Conservation (phyloP, 2,888 invertebrate genomes). For the Lochmaea capreae region DNA sequence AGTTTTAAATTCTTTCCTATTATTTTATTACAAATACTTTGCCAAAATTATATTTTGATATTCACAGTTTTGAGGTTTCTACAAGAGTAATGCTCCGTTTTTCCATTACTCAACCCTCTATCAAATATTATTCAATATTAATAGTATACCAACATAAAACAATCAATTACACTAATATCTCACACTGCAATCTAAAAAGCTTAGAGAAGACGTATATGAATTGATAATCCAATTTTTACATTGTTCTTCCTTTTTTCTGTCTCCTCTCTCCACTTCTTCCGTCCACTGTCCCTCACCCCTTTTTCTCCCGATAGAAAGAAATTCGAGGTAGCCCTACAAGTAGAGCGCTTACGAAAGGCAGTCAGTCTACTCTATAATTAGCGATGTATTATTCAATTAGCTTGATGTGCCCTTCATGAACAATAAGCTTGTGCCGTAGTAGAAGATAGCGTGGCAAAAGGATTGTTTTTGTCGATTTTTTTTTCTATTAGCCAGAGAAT, state of each 20-base stretch:
- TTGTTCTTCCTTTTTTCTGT: background rate
- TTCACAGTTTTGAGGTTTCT: too few relatives aligned
- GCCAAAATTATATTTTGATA: too few relatives aligned
- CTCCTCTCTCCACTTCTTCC: background rate
- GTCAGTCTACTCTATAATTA: constrained; percentile 35
- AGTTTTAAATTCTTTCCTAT: too few relatives aligned
- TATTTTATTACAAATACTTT: too few relatives aligned
- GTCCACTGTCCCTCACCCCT: constrained; percentile 16
- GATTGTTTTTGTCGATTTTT: constrained; percentile 7
- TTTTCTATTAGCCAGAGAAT: background rate
- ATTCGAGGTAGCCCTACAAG: constrained; percentile 32
- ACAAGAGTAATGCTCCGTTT: too few relatives aligned
- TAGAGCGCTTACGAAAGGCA: constrained; percentile 32
- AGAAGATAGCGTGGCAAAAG: background rate
- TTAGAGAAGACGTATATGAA: background rate
- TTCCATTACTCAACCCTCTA: too few relatives aligned
- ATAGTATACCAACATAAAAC: too few relatives aligned
- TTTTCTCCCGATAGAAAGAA: constrained; percentile 30
- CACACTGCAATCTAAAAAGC: background rate
- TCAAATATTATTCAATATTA: background rate
- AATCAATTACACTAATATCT: background rate
- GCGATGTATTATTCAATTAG: constrained; percentile 39
- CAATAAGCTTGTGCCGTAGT: constrained; percentile 7
- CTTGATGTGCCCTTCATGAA: constrained; percentile 28
- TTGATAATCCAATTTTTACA: constrained; percentile 4